Percentiles rank a stretch among this genome's conserved stretches.
Evolutionary conservation across 2,113 vertebrate species (phyloP).

Genomic region (Varanus salvator): DNA sequence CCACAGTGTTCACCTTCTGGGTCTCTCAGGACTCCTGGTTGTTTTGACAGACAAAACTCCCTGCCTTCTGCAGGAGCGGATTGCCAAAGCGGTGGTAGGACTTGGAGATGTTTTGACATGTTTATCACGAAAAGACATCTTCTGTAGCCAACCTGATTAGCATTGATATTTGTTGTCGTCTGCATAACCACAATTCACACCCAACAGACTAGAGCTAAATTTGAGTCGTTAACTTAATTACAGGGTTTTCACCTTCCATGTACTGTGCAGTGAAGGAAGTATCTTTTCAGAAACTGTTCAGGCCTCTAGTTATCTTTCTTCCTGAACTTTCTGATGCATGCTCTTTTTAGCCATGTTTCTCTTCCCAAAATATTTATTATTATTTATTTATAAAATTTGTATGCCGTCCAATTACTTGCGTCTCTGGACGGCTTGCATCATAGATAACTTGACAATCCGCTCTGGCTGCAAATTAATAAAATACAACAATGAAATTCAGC

Average conservation of each 20-base stretch:
- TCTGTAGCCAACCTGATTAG: constrained; percentile 68
- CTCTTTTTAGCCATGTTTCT: not conserved
- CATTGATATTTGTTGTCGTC: constrained; percentile 72
- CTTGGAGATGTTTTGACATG: constrained; percentile 69
- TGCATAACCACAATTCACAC: constrained; percentile 64
- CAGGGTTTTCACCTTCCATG: constrained; percentile 35
- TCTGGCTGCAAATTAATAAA: too few species aligned
- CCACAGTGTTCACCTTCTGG: not conserved
- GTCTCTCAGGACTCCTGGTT: constrained; percentile 38
- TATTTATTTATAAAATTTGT: too few species aligned
- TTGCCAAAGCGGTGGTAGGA: constrained; percentile 65
- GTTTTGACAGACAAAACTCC: constrained; percentile 66
- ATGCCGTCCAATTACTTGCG: too few species aligned
- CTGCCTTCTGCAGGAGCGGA: constrained; percentile 30
- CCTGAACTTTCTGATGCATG: not conserved
- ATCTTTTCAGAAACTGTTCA: not conserved
- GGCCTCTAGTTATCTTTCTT: constrained; percentile 23
- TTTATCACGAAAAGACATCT: constrained; percentile 75
- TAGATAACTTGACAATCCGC: too few species aligned
- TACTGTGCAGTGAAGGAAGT: not conserved
- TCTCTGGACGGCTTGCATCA: too few species aligned
- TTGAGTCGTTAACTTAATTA: constrained; percentile 57
- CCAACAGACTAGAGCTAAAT: constrained; percentile 50
- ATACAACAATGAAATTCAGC: too few species aligned
- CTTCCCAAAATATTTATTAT: not conserved